A percentile compares a stretch with the other conserved stretches of the same genome.
Evolutionary conservation across 2,113 vertebrate species (phyloP).

Genomic region (Callopanchax toddi): DNA sequence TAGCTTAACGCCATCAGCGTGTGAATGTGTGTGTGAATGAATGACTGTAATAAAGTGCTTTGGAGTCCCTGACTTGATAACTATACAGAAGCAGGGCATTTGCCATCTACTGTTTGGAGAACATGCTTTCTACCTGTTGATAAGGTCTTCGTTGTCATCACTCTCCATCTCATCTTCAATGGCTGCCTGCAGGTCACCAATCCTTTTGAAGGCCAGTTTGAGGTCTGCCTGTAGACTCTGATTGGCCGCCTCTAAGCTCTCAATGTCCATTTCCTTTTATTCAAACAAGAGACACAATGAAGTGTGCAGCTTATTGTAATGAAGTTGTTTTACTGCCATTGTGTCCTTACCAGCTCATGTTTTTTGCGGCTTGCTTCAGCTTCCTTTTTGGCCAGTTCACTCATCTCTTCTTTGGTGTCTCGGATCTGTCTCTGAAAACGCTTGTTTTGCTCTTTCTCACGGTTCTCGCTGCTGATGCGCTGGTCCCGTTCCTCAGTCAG

Average conservation of each 20-base stretch:
- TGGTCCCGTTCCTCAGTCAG: constrained; percentile 94
- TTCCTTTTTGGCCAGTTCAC: constrained; percentile 92
- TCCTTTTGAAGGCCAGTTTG: constrained; percentile 97
- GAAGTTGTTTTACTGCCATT: background rate
- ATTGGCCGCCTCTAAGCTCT: constrained; percentile 95
- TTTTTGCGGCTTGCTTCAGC: constrained; percentile 95
- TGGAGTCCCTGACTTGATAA: too few species aligned
- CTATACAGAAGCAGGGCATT: too few species aligned
- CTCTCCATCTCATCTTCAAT: constrained; percentile 99
- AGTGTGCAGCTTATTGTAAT: background rate
- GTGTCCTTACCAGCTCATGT: constrained; percentile 88
- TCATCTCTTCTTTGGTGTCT: constrained; percentile 93
- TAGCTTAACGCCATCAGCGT: too few species aligned
- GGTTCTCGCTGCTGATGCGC: constrained; percentile 85
- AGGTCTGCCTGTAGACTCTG: constrained; percentile 97
- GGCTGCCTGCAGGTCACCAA: constrained; percentile 96
- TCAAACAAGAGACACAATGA: background rate
- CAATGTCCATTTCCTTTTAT: constrained; percentile 94
- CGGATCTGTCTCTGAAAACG: constrained; percentile 92
- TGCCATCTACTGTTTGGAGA: too few species aligned
- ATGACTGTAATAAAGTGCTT: too few species aligned
- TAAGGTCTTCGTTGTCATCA: constrained; percentile 96
- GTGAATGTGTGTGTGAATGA: too few species aligned
- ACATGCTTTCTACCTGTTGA: constrained; percentile 88
- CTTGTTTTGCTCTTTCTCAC: constrained; percentile 98